Evolutionary conservation across 2,113 vertebrate species (phyloP).

Genomic region (Rhinolophus sinicus): DNA sequence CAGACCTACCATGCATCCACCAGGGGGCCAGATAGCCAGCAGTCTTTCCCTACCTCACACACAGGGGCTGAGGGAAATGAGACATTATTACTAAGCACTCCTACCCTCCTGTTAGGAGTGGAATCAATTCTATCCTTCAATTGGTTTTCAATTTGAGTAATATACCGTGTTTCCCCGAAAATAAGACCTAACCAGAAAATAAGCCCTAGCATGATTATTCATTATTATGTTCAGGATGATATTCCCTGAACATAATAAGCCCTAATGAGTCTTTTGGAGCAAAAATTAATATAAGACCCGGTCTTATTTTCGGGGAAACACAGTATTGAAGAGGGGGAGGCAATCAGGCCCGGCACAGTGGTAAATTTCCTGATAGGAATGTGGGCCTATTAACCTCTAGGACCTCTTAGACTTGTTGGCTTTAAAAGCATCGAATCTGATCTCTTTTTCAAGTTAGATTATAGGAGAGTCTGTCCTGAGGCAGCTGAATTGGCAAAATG

Average conservation of each 20-base stretch:
- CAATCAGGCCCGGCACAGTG: background rate
- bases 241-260: no score
- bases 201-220: no score
- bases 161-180: background rate
- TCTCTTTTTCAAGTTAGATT: conserved; percentile 30
- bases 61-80: background rate
- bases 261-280: no score
- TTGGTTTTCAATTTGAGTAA: conserved; percentile 72
- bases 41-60: background rate
- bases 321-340: conserved; percentile 32
- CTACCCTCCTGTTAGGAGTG: conserved; percentile 15
- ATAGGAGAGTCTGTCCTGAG: background rate
- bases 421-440: conserved; percentile 43
- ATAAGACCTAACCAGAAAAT: no score
- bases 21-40: conserved; percentile 66
- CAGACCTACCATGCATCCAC: conserved; percentile 60
- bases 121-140: conserved; percentile 54
- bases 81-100: background rate
- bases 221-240: no score
- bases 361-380: conserved; percentile 47
- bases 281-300: no score
- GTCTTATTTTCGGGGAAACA: no score
- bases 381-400: conserved; percentile 34
- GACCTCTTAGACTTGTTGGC: background rate
- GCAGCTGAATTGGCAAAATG: background rate